A percentile compares a stretch with the other conserved stretches of the same genome.
phyloP scores from a whole-genome alignment of 2,113 vertebrate species.

The Onychorhynchus coronatus region DNA sequence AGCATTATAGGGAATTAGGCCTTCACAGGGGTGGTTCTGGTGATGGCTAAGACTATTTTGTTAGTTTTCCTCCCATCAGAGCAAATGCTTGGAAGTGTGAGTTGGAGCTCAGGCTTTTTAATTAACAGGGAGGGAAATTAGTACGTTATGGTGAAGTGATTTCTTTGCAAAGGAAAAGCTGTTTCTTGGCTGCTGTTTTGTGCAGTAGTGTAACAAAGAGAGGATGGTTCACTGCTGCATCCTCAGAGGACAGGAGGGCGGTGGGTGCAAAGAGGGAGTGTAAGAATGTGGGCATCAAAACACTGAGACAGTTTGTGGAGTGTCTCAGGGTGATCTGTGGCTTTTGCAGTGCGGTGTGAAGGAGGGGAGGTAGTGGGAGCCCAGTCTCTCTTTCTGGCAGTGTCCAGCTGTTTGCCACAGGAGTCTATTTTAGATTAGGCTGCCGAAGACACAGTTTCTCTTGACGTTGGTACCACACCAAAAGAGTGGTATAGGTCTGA shows the following conservation, averaged over 20 bases:
- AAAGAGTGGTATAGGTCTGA: background rate
- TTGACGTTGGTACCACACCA: background rate
- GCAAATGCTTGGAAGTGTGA: slow-evolving; percentile 5
- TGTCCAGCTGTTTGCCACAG: background rate
- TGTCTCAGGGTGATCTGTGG: background rate
- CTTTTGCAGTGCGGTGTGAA: background rate
- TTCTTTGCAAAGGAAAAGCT: background rate
- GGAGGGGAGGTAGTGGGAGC: background rate
- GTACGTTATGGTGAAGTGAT: background rate
- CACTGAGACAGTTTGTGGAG: background rate
- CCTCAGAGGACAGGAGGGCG: background rate
- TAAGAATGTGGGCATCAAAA: background rate
- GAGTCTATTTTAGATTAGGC: background rate
- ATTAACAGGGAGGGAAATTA: background rate
- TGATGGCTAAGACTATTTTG: background rate
- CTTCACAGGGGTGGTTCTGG: background rate
- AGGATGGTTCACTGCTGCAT: background rate
- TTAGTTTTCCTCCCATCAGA: slow-evolving; percentile 22
- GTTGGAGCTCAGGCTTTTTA: background rate
- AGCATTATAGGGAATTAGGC: slow-evolving; percentile 14
- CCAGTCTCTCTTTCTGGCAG: background rate
- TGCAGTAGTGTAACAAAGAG: background rate
- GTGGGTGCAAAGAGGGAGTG: background rate
- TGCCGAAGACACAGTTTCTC: background rate
- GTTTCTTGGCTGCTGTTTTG: background rate